Evolutionary conservation across 2,888 invertebrate species (phyloP).

Genomic region (Calliphora vomitoria): DNA sequence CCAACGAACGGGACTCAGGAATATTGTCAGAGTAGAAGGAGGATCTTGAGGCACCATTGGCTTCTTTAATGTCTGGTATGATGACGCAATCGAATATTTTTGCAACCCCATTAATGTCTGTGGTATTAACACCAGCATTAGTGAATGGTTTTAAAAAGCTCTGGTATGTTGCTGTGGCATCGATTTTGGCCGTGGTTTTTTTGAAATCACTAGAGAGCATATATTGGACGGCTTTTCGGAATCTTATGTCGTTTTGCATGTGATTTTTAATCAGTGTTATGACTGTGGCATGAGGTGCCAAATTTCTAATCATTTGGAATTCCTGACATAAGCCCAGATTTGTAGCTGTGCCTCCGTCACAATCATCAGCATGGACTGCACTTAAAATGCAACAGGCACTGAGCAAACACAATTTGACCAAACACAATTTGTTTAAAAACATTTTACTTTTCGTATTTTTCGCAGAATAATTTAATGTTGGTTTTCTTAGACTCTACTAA

Average conservation of each 20-base stretch:
- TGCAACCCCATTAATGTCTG: slow-evolving; percentile 33
- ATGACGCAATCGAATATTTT: slow-evolving; percentile 55
- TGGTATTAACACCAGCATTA: slow-evolving; percentile 25
- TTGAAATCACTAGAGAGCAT: slow-evolving; percentile 2
- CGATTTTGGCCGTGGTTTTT: neutral
- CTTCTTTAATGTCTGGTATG: slow-evolving; percentile 9
- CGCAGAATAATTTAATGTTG: neutral
- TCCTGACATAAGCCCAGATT: slow-evolving; percentile 45
- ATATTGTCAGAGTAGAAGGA: neutral
- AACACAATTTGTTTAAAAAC: neutral
- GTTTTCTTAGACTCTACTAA: neutral
- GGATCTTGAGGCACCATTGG: neutral
- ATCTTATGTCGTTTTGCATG: slow-evolving; percentile 40
- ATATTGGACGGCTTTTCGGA: slow-evolving; percentile 42
- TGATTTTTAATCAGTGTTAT: slow-evolving; percentile 9
- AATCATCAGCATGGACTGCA: neutral
- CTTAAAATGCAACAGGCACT: neutral
- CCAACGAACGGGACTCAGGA: slow-evolving; percentile 14
- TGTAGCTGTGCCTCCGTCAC: neutral
- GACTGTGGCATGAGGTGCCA: neutral
- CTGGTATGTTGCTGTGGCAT: slow-evolving; percentile 4
- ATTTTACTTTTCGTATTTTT: slow-evolving; percentile 6
- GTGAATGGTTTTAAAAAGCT: neutral
- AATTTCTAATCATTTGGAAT: slow-evolving; percentile 41
- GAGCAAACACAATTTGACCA: neutral